Evolutionary conservation across 53 echinoderm and acorn worm genomes (phyloP), one percentile per base, ranked within the genome.

Genomic region (Henricia sp.): DNA sequence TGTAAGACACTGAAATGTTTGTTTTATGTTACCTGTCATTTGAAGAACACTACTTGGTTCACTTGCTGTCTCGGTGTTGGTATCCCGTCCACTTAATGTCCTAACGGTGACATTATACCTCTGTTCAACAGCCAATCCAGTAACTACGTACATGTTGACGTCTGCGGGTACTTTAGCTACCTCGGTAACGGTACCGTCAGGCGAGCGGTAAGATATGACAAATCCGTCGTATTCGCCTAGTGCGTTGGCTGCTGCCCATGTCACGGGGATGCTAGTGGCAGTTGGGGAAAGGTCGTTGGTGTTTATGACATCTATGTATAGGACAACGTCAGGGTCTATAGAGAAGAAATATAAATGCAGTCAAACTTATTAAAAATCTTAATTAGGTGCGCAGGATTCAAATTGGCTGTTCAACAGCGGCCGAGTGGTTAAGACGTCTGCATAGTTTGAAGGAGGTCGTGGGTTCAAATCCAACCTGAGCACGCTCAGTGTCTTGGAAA

Each of bases 201-300:
- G 76, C n/a, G 84, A 84, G 13, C 19, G 68, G 37, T 76, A 68
- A n/a, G 36, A 77, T 3, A 89, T 59, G 48, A 58, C 50, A 77
- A 76, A 89, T 2, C 77, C 42, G 23, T 91, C 74, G 51, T 52
- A 86, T 13, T 5, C 20, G 17, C 91, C 91, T 1, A 26, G 1
- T 3, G 48, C 50, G 21, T 0, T 2, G 3, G 90, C 64, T 9
- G 25, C 19, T 6, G 46, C 66, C 91, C 91, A 91, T 3, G 48
- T 27, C 64, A 91, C 39, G 10, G 66, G 34, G 20, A 87, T 53
- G 4, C 83, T 72, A 34, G 91, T 86, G 48, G 82, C 86, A 1
- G 87, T 72, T 6, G 83, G 42, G 30, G 21, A 34, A n/a, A 53
- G 56, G 19, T 57, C 59, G 27, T 0, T 25, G 43, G 76, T 76